Evolutionary conservation across 2,797 vertebrate species (phyloP).

Genomic region (Propithecus deckenii): DNA sequence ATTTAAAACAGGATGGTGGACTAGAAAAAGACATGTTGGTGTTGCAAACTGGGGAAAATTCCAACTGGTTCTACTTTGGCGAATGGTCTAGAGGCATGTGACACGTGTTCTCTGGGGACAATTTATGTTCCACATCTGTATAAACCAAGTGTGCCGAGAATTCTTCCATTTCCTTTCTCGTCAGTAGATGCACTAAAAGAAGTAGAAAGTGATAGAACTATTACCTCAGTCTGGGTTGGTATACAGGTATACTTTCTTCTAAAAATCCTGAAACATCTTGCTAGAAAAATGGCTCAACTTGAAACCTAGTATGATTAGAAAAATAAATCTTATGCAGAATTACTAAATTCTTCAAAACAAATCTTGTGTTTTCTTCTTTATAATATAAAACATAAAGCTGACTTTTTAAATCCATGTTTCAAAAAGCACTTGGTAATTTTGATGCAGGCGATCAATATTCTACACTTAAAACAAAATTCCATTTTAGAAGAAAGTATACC

Average conservation of each 20-base stretch:
- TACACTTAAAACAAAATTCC: not conserved
- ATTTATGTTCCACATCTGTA: not conserved
- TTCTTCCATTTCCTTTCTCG: not conserved
- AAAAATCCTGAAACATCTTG: not conserved
- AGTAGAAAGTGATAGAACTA: not conserved
- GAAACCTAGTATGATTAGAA: not conserved
- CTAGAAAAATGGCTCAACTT: slow-evolving; percentile 10
- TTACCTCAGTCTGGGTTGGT: not conserved
- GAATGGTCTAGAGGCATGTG: not conserved
- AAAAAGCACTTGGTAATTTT: not conserved
- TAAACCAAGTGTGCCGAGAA: not conserved
- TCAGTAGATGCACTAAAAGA: not conserved
- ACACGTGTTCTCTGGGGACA: not conserved
- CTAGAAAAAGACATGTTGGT: not conserved
- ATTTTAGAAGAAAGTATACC: not conserved
- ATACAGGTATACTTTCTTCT: not conserved
- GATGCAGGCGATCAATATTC: not conserved
- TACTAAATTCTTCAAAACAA: not conserved
- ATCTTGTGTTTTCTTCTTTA: not conserved
- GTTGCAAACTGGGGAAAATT: not conserved
- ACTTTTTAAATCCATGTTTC: not conserved
- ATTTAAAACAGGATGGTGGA: not conserved
- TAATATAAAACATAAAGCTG: not conserved
- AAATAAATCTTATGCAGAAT: not conserved
- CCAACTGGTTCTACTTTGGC: not conserved